These are phyloP conservation scores for Pseudanteris insignis DNA, from an alignment of 2,888 invertebrate genomes.

Conservation along the genomic window DNA sequence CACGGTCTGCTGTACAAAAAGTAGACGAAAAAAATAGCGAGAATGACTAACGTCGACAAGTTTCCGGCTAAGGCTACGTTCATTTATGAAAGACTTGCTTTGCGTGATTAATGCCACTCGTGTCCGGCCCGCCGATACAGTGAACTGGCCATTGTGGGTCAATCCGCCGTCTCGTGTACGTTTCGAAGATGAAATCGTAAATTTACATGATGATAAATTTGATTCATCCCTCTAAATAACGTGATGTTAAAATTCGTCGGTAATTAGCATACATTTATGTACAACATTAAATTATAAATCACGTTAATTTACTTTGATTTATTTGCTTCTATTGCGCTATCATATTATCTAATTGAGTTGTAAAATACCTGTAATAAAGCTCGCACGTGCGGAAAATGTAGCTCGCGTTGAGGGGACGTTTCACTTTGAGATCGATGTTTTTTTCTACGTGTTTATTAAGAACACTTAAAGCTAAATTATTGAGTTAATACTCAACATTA, in stretches of 20 bases:
- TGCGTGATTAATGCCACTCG: slow-evolving; percentile 35
- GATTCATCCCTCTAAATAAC: slow-evolving; percentile 18
- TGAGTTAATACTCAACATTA: no score
- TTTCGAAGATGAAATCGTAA: slow-evolving; percentile 28
- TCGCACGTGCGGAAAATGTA: no score
- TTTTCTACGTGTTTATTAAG: no score
- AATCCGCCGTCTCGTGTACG: slow-evolving; percentile 11
- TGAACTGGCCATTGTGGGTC: slow-evolving; percentile 21
- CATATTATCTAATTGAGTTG: no score
- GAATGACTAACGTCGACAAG: slow-evolving; percentile 24
- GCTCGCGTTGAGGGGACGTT: no score
- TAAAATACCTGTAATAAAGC: no score
- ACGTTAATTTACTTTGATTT: no score
- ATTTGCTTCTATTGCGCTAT: no score
- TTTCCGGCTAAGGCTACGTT: slow-evolving; percentile 31
- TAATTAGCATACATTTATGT: slow-evolving; percentile 10
- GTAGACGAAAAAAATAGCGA: slow-evolving; percentile 7
- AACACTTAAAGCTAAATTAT: no score
- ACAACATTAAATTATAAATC: no score
- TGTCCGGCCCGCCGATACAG: slow-evolving; percentile 33
- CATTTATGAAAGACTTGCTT: slow-evolving; percentile 38
- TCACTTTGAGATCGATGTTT: no score
- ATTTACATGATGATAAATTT: slow-evolving; percentile 39
- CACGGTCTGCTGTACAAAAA: slow-evolving; percentile 17
- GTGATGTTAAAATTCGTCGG: slow-evolving; percentile 12